These are phyloP conservation scores for Peromyscus melanophrys DNA, from an alignment of 2,797 vertebrate genomes.

Conservation along the genomic window DNA sequence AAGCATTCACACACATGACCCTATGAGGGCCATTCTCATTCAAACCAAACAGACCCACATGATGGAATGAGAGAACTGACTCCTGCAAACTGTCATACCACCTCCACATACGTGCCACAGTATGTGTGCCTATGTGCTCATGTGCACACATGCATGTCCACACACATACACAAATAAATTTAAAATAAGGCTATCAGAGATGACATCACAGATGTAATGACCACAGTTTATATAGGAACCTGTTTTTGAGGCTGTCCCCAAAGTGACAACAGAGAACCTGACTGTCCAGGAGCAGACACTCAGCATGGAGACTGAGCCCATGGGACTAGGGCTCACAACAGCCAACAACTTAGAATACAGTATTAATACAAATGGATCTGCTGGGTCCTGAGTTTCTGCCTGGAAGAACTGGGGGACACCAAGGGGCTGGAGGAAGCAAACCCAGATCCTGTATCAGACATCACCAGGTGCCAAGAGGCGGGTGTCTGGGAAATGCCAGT, in stretches of 20 bases:
- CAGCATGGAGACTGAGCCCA: background rate
- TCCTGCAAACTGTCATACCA: background rate
- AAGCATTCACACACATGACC: background rate
- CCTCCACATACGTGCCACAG: background rate
- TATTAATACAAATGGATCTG: background rate
- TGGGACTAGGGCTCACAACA: background rate
- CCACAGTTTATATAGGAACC: background rate
- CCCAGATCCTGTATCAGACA: background rate
- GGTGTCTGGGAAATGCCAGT: slow-evolving; percentile 88
- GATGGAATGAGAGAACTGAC: background rate
- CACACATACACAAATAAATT: background rate
- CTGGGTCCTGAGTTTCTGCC: background rate
- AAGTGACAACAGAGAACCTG: background rate
- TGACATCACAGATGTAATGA: background rate
- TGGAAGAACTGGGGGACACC: background rate
- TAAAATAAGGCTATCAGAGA: background rate
- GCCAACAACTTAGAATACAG: background rate
- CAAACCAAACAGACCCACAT: background rate
- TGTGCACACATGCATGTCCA: background rate
- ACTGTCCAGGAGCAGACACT: background rate
- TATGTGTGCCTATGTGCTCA: background rate
- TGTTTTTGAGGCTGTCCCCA: background rate
- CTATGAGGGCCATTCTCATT: background rate
- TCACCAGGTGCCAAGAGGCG: slow-evolving; percentile 91
- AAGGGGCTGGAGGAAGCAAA: background rate